A percentile compares a stretch with the other conserved stretches of the same genome.
These are phyloP conservation scores for Centropus unirufus DNA, from an alignment of 2,113 vertebrate genomes.

Conservation along the genomic window DNA sequence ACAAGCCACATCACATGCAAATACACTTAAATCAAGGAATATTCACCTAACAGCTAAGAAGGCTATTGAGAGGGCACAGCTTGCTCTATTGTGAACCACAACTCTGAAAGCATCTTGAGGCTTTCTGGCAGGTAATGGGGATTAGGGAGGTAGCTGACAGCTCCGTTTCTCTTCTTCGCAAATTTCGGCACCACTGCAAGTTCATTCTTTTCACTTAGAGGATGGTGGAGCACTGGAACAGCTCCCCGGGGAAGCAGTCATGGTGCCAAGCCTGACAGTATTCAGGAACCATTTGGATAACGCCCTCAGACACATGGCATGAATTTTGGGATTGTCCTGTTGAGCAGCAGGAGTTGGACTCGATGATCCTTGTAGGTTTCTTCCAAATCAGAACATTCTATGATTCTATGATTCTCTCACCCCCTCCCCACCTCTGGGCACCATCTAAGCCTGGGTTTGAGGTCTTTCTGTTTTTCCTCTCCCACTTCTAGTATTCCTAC, in stretches of 20 bases:
- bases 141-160: background rate
- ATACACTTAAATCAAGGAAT: accelerated
- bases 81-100: background rate
- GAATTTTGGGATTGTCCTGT: too few relatives aligned
- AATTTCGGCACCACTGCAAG: background rate
- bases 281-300: too few relatives aligned
- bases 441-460: background rate
- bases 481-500: slow-evolving; percentile 87
- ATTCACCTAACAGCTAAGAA: background rate
- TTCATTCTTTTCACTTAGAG: background rate
- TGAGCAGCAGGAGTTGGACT: too few relatives aligned
- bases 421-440: background rate
- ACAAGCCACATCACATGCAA: background rate
- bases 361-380: too few relatives aligned
- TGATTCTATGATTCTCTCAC: background rate
- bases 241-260: too few relatives aligned
- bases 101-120: background rate
- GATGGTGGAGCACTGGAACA: too few relatives aligned
- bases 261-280: too few relatives aligned
- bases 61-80: accelerated
- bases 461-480: slow-evolving; percentile 8
- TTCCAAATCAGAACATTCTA: too few relatives aligned
- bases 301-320: too few relatives aligned
- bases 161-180: background rate
- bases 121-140: background rate